phyloP scores from a whole-genome alignment of 2,113 vertebrate genomes.

The Bubalus kerabau region DNA sequence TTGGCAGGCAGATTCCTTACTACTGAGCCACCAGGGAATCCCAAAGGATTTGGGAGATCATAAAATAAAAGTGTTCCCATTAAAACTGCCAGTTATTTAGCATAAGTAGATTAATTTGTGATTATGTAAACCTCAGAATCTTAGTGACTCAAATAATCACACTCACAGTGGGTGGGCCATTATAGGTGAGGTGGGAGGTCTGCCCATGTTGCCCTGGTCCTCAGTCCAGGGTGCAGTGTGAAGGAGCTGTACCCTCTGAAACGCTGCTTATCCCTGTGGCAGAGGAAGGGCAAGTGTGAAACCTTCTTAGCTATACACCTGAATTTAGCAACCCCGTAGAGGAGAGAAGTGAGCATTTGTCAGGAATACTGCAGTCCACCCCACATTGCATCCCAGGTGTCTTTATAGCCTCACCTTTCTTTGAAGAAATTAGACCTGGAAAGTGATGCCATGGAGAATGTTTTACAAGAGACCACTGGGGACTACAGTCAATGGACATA shows the following conservation, averaged over 20 bases:
- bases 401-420: not conserved
- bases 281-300: not conserved
- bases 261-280: not conserved
- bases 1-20: not conserved
- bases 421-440: not conserved
- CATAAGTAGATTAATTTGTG: not conserved
- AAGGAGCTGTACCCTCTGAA: not conserved
- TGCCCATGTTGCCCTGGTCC: rapidly evolving
- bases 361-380: not conserved
- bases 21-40: not conserved
- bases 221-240: not conserved
- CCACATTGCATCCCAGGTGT: not conserved
- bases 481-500: not conserved
- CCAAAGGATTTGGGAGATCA: not conserved
- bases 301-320: rapidly evolving
- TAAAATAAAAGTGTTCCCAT: not conserved
- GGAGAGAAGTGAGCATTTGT: not conserved
- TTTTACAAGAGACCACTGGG: not conserved
- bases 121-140: not conserved
- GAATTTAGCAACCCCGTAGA: no score
- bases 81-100: not conserved
- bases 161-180: not conserved
- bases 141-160: not conserved
- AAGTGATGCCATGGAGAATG: not conserved
- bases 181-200: not conserved